Evolutionary conservation across 1,140 invertebrate species (phyloP).

Genomic region (Oncopeltus fasciatus): DNA sequence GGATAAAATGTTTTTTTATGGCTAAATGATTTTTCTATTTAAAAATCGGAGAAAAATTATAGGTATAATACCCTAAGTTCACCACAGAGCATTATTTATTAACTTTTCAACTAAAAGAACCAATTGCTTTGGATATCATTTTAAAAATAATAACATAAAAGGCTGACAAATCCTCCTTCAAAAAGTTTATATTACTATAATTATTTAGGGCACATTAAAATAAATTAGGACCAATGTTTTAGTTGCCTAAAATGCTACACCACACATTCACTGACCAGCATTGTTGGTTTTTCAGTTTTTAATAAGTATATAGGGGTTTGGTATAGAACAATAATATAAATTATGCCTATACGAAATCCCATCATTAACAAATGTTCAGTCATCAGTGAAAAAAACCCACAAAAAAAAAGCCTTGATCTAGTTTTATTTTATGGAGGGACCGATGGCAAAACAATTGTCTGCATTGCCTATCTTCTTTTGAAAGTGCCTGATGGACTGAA

Average conservation of each 20-base stretch:
- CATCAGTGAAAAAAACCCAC: background rate
- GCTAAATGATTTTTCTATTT: too few species aligned
- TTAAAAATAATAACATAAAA: too few species aligned
- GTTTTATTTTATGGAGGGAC: background rate
- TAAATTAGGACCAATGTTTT: background rate
- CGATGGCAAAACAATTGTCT: background rate
- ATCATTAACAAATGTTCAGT: background rate
- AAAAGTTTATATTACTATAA: background rate
- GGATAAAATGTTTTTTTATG: too few species aligned
- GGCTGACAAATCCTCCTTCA: background rate
- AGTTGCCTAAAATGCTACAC: background rate
- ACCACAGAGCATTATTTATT: too few species aligned
- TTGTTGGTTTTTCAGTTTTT: background rate
- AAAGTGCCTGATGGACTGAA: background rate
- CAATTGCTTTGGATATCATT: too few species aligned
- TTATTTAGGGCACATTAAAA: background rate
- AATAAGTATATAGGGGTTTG: background rate
- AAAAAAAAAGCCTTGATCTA: background rate
- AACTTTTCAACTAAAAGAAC: too few species aligned
- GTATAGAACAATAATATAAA: background rate
- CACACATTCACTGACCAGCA: background rate
- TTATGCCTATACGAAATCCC: background rate
- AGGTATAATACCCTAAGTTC: too few species aligned
- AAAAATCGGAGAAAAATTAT: too few species aligned
- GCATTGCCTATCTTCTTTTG: background rate